Evolutionary conservation across 2,888 invertebrate species (phyloP).

Genomic region (Lasioglossum morio): DNA sequence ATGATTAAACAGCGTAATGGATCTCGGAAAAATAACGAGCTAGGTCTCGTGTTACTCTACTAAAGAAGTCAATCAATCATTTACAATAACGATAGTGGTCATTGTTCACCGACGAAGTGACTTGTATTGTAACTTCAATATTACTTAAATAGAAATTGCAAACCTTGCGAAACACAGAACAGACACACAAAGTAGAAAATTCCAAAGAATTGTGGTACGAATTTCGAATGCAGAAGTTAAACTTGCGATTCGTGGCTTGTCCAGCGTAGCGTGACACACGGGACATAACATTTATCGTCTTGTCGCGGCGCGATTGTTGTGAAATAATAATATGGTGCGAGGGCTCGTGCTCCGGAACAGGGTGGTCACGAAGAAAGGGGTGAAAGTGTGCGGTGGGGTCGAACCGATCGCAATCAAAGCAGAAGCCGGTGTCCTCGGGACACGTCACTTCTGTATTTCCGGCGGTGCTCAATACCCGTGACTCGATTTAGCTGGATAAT

Average conservation of each 20-base stretch:
- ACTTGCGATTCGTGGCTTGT: constrained; percentile 41
- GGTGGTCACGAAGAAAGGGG: constrained; percentile 50
- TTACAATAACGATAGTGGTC: background rate
- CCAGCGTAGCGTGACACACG: constrained; percentile 68
- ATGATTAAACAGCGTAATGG: constrained; percentile 60
- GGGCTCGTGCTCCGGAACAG: constrained; percentile 36
- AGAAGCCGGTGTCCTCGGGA: constrained; percentile 73
- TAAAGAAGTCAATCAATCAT: constrained; percentile 42
- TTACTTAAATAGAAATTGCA: background rate
- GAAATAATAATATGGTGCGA: constrained; percentile 79
- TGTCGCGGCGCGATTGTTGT: constrained; percentile 77
- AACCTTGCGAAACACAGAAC: no score
- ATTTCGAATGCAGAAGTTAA: background rate
- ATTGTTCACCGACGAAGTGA: background rate
- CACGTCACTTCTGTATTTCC: constrained; percentile 78
- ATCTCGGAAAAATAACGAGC: constrained; percentile 42
- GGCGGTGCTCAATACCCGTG: constrained; percentile 76
- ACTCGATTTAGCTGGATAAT: constrained; percentile 47
- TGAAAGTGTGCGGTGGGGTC: constrained; percentile 68
- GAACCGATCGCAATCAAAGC: constrained; percentile 79
- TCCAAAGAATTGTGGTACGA: background rate
- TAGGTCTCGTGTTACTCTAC: constrained; percentile 62
- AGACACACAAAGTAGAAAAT: background rate
- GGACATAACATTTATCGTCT: constrained; percentile 77
- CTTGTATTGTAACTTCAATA: no score